Evolutionary conservation across 2,113 vertebrate genomes (phyloP).

Genomic region (Oreochromis niloticus): DNA sequence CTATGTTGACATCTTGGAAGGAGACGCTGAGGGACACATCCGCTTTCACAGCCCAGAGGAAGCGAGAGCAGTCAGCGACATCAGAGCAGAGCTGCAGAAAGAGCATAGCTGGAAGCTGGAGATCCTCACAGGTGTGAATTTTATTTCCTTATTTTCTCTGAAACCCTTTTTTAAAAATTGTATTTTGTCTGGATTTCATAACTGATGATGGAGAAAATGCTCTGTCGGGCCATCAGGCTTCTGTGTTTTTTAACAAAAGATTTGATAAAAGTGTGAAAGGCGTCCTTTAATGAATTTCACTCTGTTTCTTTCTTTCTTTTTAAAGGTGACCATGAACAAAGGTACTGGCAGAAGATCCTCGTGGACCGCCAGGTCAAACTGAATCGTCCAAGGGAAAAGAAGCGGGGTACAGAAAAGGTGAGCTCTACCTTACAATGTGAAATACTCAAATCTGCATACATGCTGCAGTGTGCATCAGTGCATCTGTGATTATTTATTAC

Average conservation of each 20-base stretch:
- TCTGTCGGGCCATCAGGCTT: background rate
- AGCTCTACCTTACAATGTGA: background rate
- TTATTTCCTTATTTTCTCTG: background rate
- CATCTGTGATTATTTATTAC: background rate
- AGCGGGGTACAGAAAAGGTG: conserved; percentile 92
- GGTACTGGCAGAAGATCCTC: conserved; percentile 99
- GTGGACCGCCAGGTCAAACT: conserved; percentile 96
- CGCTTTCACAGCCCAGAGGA: conserved; percentile 83
- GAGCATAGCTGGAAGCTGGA: conserved; percentile 87
- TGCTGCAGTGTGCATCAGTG: background rate
- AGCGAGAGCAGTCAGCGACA: conserved; percentile 72
- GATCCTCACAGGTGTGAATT: conserved; percentile 81
- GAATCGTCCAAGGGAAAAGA: conserved; percentile 94
- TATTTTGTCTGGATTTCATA: background rate
- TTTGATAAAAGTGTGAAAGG: background rate
- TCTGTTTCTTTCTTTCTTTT: background rate
- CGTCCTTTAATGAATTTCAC: background rate
- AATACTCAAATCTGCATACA: background rate
- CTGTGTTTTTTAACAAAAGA: background rate
- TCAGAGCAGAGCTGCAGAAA: conserved; percentile 72
- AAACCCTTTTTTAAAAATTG: background rate
- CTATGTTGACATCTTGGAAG: conserved; percentile 89
- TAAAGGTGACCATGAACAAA: conserved; percentile 88
- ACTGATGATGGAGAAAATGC: background rate
- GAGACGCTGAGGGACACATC: conserved; percentile 86